Evolutionary conservation across 1,140 invertebrate genomes (phyloP).

Genomic region (Bombus haemorrhoidalis): DNA sequence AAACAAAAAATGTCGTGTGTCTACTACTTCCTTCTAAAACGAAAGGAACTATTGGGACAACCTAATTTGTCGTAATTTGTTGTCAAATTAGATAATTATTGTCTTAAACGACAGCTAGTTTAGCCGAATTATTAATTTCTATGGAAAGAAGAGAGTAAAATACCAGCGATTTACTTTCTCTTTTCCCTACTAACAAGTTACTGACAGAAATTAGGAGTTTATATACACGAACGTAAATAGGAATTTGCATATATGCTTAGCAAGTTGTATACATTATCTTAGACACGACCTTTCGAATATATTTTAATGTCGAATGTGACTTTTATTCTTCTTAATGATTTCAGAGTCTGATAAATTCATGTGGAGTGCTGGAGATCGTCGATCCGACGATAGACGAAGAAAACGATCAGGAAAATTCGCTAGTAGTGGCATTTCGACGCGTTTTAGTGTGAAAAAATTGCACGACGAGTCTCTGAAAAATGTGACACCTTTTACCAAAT

Average conservation of each 20-base stretch:
- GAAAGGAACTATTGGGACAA: too few relatives aligned
- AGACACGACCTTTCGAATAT: not conserved
- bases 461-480: slow-evolving; percentile 16
- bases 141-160: not conserved
- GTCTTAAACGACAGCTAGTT: not conserved
- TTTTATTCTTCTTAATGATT: not conserved
- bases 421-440: not conserved
- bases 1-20: too few relatives aligned
- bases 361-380: slow-evolving; percentile 29
- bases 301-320: not conserved
- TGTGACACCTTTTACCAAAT: slow-evolving; percentile 52
- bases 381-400: slow-evolving; percentile 16
- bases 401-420: not conserved
- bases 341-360: slow-evolving; percentile 6
- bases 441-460: slow-evolving; percentile 8
- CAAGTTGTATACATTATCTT: not conserved
- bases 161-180: not conserved
- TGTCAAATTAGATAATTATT: not conserved
- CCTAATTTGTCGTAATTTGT: too few relatives aligned
- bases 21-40: too few relatives aligned
- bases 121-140: not conserved
- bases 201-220: not conserved
- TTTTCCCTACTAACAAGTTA: not conserved
- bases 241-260: not conserved
- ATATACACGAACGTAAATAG: not conserved